Evolutionary conservation across 2,113 vertebrate genomes (phyloP), one percentile per base, ranked within the genome.

Genomic region (Myxocyprinus asiaticus): DNA sequence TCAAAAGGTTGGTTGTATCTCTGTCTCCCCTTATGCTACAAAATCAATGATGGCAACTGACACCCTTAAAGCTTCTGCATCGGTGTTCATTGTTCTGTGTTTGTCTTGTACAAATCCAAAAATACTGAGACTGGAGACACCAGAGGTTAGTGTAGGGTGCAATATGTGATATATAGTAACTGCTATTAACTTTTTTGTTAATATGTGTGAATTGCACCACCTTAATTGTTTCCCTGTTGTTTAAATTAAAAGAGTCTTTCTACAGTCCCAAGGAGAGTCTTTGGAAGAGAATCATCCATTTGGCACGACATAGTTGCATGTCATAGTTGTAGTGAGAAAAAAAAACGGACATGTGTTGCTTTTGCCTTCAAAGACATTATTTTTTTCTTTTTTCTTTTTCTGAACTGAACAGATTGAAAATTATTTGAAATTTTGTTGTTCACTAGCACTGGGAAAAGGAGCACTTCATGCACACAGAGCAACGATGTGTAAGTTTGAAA

Each of bases 1-100:
- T 91, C 90, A 86, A 94, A 94, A 96, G 95, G 95, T 95, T 92
- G 73, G 95, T 94, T 84, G 81, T 78, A 80, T 86, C 81, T 88
- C 67, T 88, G 87, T 82, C 73, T 86, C 62, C 85, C 84, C 4
- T 77, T 85, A 69, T 86, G 84, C 82, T 78, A 67, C 82, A 87
- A 76, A 61, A 73, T 68, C 48, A 62, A 62, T 76, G 79, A 78
- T 6, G 2, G 62, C 33, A 56, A 75, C 67, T 84, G 64, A 70
- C 47, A 22, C 7, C 7, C 9, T 42, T 11, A 44, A 48, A 48
- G 53, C 58, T 8, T 14, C 4, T 70, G 61, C 43, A 50, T 65
- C 51, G n/a, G 11, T 44, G 0, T 79, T 17, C 8, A 71, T 11
- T 43, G 12, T 12, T 7, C 6, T 63, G 9, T 10, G 8, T 78